Percentiles rank a stretch among this genome's conserved stretches.
phyloP scores from a whole-genome alignment of 2,797 vertebrate species.

The Ambastaia sidthimunki region DNA sequence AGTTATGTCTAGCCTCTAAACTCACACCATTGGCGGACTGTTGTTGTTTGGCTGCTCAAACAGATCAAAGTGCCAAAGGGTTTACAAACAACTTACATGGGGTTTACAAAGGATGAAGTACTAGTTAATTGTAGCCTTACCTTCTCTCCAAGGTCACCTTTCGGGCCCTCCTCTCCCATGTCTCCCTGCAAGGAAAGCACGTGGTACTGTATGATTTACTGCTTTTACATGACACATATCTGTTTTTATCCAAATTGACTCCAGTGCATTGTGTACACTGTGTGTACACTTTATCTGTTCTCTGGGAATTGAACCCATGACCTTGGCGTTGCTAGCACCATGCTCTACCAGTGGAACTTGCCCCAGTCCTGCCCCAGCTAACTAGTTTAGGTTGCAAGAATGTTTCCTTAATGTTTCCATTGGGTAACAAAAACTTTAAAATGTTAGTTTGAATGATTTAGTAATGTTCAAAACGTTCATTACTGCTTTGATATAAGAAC shows the following conservation, averaged over 20 bases:
- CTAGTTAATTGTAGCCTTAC: slow-evolving; percentile 71
- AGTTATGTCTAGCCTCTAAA: background rate
- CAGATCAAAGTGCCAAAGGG: background rate
- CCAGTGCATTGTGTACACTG: too few species aligned
- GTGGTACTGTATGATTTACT: background rate
- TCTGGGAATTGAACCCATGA: background rate
- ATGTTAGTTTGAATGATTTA: too few species aligned
- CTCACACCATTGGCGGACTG: background rate
- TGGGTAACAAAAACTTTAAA: too few species aligned
- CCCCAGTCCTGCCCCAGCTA: too few species aligned
- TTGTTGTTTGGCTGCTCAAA: background rate
- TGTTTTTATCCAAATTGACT: background rate
- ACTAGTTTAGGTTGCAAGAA: too few species aligned
- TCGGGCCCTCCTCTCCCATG: slow-evolving; percentile 87
- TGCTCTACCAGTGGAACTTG: too few species aligned
- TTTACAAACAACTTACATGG: too few species aligned
- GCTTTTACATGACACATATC: background rate
- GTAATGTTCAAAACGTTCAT: too few species aligned
- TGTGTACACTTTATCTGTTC: background rate
- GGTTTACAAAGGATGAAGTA: background rate
- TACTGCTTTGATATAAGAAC: too few species aligned
- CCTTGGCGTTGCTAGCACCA: background rate
- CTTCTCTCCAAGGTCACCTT: slow-evolving; percentile 92
- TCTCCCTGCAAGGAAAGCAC: slow-evolving; percentile 82
- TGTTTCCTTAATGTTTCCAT: too few species aligned